Percentiles rank a stretch among this genome's conserved stretches.
Conservation (phyloP, 30 jellyfish, hydroid and myxozoan genomes). For the Cassiopea xamachana region DNA sequence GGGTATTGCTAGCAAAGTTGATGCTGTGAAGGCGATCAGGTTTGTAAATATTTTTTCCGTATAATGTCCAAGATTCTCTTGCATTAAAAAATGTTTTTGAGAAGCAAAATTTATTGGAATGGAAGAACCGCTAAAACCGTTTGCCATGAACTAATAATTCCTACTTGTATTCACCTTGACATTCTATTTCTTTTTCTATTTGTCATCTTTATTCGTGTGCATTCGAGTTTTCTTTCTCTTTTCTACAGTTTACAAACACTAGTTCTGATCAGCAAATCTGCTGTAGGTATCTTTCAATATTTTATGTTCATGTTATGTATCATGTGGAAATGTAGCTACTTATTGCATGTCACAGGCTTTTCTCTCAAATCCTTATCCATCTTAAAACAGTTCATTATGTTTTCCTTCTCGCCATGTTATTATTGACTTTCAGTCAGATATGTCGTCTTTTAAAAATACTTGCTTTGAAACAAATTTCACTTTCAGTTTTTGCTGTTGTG, state of each 20-base stretch:
- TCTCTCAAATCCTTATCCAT: too few relatives aligned
- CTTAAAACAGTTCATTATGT: too few relatives aligned
- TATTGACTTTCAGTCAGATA: too few relatives aligned
- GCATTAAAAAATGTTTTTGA: not conserved
- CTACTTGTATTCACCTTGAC: too few relatives aligned
- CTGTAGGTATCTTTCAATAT: slow-evolving; percentile 63
- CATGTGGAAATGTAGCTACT: not conserved
- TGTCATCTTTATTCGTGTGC: too few relatives aligned
- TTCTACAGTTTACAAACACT: slow-evolving; percentile 76
- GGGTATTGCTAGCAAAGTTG: slow-evolving; percentile 91
- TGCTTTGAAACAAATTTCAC: too few relatives aligned
- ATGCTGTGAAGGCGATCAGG: slow-evolving; percentile 88
- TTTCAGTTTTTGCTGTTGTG: not conserved
- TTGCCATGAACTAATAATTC: too few relatives aligned
- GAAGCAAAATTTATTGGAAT: not conserved
- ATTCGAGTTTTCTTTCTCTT: not conserved
- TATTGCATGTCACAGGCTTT: too few relatives aligned
- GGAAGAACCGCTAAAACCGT: not conserved
- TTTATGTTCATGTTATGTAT: not conserved
- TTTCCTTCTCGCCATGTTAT: too few relatives aligned
- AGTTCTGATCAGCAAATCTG: slow-evolving; percentile 86
- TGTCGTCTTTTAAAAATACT: too few relatives aligned
- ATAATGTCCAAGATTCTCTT: not conserved
- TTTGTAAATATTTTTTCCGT: slow-evolving; percentile 8
- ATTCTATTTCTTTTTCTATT: too few relatives aligned